Conservation (phyloP, 2,113 vertebrate species). For the Melanotaenia duboulayi region DNA sequence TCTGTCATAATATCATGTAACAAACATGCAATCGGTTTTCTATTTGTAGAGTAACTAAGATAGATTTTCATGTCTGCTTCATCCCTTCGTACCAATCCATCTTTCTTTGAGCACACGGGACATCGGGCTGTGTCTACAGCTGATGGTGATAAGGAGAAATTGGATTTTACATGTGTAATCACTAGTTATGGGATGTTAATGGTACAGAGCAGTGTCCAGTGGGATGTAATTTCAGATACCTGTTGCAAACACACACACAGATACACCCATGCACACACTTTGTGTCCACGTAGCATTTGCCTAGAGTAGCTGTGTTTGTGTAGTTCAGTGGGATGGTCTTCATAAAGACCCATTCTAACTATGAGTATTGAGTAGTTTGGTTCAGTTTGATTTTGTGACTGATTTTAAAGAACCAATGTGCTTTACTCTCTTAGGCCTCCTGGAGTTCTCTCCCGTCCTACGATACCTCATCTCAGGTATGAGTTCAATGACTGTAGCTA, state of each 20-base stretch:
- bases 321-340: constrained; percentile 30
- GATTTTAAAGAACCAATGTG: constrained; percentile 59
- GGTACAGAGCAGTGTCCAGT: constrained; percentile 64
- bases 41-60: constrained; percentile 75
- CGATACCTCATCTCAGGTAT: constrained; percentile 82
- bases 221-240: constrained; percentile 58
- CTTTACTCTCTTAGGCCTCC: constrained; percentile 77
- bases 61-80: constrained; percentile 72
- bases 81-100: constrained; percentile 59
- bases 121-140: constrained; percentile 37
- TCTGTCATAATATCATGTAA: constrained; percentile 75
- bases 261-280: neutral
- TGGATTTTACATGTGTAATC: constrained; percentile 74
- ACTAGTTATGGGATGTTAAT: constrained; percentile 74
- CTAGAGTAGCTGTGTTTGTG: constrained; percentile 42
- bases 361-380: constrained; percentile 46
- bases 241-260: neutral
- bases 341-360: constrained; percentile 30
- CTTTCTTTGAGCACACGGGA: constrained; percentile 69
- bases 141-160: constrained; percentile 68
- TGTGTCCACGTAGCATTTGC: constrained; percentile 31
- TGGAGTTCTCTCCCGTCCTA: constrained; percentile 78
- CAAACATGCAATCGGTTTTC: constrained; percentile 77
- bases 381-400: constrained; percentile 30
- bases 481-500: constrained; percentile 41